These are phyloP conservation scores for Serrognathus titanus DNA, from an alignment of 2,888 invertebrate species.

Conservation along the genomic window DNA sequence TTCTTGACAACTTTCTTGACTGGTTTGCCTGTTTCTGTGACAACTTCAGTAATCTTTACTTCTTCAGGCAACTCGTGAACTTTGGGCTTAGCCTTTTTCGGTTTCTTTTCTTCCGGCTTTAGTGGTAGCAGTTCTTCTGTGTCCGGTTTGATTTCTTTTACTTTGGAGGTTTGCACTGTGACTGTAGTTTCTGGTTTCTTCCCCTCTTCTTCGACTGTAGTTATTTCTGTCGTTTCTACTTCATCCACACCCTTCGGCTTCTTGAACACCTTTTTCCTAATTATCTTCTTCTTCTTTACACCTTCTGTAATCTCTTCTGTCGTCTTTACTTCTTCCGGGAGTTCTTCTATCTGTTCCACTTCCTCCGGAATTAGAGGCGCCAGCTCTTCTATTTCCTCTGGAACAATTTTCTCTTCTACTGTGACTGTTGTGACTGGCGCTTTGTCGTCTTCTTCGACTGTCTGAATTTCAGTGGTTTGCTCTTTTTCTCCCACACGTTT, in stretches of 20 bases:
- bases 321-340: constrained; percentile 29
- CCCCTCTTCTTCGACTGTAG: constrained; percentile 39
- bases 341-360: constrained; percentile 34
- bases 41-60: constrained; percentile 39
- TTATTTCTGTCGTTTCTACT: constrained; percentile 41
- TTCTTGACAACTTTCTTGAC: constrained; percentile 34
- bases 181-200: constrained; percentile 38
- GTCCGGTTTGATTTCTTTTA: constrained; percentile 17
- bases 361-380: constrained; percentile 28
- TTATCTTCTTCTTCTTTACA: constrained; percentile 30
- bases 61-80: constrained; percentile 26
- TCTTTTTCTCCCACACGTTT: constrained; percentile 38
- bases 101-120: constrained; percentile 15
- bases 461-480: constrained; percentile 48
- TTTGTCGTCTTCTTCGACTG: constrained; percentile 47
- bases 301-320: constrained; percentile 42
- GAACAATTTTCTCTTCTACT: constrained; percentile 38
- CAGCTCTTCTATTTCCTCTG: constrained; percentile 25
- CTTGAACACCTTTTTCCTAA: constrained; percentile 47
- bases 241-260: constrained; percentile 41
- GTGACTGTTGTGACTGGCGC: constrained; percentile 46
- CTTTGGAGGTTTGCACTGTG: constrained; percentile 16
- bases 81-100: constrained; percentile 25
- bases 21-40: constrained; percentile 37
- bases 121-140: constrained; percentile 17